Evolutionary conservation across 2,888 invertebrate species (phyloP).

Genomic region (Euclidia mi): DNA sequence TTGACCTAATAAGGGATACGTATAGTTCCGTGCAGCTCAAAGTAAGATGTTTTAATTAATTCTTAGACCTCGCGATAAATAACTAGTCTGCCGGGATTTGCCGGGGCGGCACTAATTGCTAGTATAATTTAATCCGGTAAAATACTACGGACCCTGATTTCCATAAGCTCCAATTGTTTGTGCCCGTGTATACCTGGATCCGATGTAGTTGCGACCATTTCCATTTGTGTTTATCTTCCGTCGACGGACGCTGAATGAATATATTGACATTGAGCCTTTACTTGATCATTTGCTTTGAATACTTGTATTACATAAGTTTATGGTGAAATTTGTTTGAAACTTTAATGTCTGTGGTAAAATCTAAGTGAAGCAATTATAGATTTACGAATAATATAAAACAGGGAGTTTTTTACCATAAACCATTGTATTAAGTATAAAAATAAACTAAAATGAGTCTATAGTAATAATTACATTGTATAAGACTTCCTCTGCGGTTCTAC

Average conservation of each 20-base stretch:
- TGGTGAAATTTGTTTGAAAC: neutral
- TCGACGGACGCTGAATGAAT: slow-evolving; percentile 76
- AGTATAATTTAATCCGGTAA: slow-evolving; percentile 89
- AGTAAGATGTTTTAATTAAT: slow-evolving; percentile 89
- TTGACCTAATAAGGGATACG: slow-evolving; percentile 74
- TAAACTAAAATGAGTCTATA: no score
- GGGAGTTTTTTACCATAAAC: no score
- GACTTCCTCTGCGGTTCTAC: no score
- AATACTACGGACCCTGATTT: slow-evolving; percentile 87
- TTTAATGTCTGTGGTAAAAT: no score
- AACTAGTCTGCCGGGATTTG: slow-evolving; percentile 75
- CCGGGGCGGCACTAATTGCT: slow-evolving; percentile 86
- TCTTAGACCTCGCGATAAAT: slow-evolving; percentile 87
- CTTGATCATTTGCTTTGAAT: slow-evolving; percentile 61
- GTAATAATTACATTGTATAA: no score
- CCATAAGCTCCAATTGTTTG: slow-evolving; percentile 89
- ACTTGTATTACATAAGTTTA: slow-evolving; percentile 8
- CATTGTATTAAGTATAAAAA: no score
- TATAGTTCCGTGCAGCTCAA: slow-evolving; percentile 77
- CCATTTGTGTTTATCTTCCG: slow-evolving; percentile 80
- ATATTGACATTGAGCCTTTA: slow-evolving; percentile 67
- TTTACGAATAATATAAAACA: no score
- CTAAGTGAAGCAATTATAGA: no score
- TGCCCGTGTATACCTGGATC: slow-evolving; percentile 78
- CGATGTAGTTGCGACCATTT: slow-evolving; percentile 82